These are phyloP conservation scores for Cyprinodon brontotheroides DNA, from an alignment of 2,113 vertebrate species.

Conservation along the genomic window DNA sequence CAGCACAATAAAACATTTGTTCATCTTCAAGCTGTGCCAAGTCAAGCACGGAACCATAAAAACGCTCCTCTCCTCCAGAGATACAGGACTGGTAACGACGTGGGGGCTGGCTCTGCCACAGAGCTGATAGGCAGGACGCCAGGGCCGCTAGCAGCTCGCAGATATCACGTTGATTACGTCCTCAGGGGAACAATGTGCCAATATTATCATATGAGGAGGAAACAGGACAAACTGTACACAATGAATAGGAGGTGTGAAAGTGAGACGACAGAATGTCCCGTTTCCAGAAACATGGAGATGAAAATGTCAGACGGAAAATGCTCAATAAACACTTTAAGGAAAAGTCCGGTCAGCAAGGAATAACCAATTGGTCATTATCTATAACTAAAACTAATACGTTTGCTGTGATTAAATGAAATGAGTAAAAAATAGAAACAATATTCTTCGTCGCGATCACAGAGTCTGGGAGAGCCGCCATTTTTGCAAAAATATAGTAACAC, in stretches of 20 bases:
- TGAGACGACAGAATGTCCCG: background rate
- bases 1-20: conserved; percentile 59
- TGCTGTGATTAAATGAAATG: too few species aligned
- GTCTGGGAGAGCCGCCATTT: too few species aligned
- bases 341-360: too few species aligned
- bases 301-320: conserved; percentile 13
- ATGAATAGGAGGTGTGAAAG: conserved; percentile 17
- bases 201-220: conserved; percentile 24
- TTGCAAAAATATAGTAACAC: too few species aligned
- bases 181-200: conserved; percentile 42
- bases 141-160: conserved; percentile 38
- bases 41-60: conserved; percentile 16
- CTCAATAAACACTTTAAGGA: background rate
- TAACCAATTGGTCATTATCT: too few species aligned
- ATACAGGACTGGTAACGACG: conserved; percentile 45
- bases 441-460: too few species aligned
- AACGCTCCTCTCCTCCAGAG: conserved; percentile 38
- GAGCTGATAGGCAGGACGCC: conserved; percentile 61
- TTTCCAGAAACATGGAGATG: conserved; percentile 25
- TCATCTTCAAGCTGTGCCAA: conserved; percentile 28
- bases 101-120: conserved; percentile 32
- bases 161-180: conserved; percentile 55
- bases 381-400: too few species aligned
- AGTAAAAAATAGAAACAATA: too few species aligned
- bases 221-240: background rate